Percentiles rank a stretch among this genome's conserved stretches.
Evolutionary conservation across 1,140 invertebrate genomes (phyloP).

Genomic region (Drosophila nebulosa): DNA sequence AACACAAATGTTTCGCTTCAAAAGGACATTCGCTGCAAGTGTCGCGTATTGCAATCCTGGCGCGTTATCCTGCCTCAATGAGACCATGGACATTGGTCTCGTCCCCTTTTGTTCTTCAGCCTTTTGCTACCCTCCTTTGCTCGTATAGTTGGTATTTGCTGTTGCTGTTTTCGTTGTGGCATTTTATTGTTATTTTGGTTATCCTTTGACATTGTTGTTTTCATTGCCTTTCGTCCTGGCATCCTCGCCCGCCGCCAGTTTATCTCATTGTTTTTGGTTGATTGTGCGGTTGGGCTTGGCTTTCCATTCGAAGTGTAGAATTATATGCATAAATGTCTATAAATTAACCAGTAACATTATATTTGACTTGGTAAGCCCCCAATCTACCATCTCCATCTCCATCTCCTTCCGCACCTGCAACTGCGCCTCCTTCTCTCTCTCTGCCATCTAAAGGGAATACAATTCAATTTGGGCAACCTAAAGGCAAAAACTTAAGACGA

Average conservation of each 20-base stretch:
- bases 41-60: constrained; percentile 56
- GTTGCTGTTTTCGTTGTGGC: constrained; percentile 23
- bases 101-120: not conserved
- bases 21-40: constrained; percentile 72
- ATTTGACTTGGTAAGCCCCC: not conserved
- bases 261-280: constrained; percentile 52
- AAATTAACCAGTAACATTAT: constrained; percentile 46
- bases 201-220: constrained; percentile 67
- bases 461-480: constrained; percentile 56
- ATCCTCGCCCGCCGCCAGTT: not conserved
- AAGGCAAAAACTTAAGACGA: constrained; percentile 12
- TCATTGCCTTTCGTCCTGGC: constrained; percentile 39
- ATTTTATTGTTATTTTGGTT: constrained; percentile 68
- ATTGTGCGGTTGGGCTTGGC: constrained; percentile 50
- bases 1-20: constrained; percentile 33
- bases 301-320: not conserved
- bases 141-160: constrained; percentile 17
- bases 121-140: not conserved
- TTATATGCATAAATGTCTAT: constrained; percentile 39
- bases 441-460: constrained; percentile 9
- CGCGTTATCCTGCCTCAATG: constrained; percentile 48
- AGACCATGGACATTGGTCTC: constrained; percentile 32
- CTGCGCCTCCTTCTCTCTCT: too few relatives aligned
- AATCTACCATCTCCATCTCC: not conserved
- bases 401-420: not conserved